Evolutionary conservation across 2,113 vertebrate species (phyloP).

Genomic region (Siphamia tubifer): DNA sequence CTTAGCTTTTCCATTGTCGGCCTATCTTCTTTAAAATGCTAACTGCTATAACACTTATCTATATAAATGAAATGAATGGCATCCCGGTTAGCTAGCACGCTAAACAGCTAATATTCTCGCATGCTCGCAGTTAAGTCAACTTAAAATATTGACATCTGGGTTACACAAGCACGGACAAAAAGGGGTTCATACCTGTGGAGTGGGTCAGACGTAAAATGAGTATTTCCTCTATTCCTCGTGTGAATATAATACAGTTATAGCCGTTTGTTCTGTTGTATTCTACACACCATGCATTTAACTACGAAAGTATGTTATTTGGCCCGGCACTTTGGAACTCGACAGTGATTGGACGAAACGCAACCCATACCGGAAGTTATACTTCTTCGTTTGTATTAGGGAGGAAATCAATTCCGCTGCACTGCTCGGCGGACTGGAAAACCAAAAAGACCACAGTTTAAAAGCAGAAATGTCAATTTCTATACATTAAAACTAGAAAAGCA

Average conservation of each 20-base stretch:
- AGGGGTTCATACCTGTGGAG: slow-evolving; percentile 32
- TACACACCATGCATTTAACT: background rate
- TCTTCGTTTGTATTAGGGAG: background rate
- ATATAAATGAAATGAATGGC: slow-evolving; percentile 31
- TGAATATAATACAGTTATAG: background rate
- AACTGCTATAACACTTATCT: background rate
- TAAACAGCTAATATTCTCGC: slow-evolving; percentile 23
- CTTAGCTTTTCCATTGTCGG: background rate
- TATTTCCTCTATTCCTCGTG: background rate
- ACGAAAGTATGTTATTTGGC: slow-evolving; percentile 2
- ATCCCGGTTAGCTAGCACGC: slow-evolving; percentile 24
- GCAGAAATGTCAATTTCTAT: no score
- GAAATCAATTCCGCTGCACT: background rate
- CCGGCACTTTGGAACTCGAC: slow-evolving; percentile 12
- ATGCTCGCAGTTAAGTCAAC: background rate
- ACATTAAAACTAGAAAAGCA: background rate
- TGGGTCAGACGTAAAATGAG: background rate
- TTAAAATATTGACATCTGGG: background rate
- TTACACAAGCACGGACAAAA: background rate
- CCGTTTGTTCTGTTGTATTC: background rate
- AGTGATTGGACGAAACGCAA: slow-evolving; percentile 24
- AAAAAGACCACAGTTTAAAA: no score
- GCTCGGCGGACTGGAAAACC: background rate
- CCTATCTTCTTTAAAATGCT: background rate
- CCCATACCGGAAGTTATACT: background rate